phyloP scores from a whole-genome alignment of 2,888 invertebrate species.

The Drosophila neonasuta region DNA sequence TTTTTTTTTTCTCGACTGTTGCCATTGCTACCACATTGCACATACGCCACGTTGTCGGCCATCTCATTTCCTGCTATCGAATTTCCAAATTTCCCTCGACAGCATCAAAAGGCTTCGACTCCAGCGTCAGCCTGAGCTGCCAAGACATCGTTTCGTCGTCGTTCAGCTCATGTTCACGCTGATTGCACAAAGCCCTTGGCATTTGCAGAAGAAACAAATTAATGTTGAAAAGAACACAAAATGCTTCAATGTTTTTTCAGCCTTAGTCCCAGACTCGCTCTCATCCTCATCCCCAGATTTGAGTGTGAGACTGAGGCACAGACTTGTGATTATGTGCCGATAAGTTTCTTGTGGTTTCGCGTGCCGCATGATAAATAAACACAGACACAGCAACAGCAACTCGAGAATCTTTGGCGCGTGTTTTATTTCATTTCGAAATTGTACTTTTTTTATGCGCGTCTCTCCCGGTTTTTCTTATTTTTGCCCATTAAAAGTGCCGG shows the following conservation, averaged over 20 bases:
- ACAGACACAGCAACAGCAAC: constrained; percentile 7
- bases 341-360: constrained; percentile 62
- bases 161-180: constrained; percentile 54
- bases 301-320: background rate
- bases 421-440: constrained; percentile 26
- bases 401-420: constrained; percentile 23
- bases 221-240: constrained; percentile 48
- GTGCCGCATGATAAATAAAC: constrained; percentile 50
- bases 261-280: constrained; percentile 4
- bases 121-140: background rate
- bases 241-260: constrained; percentile 48
- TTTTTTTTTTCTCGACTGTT: constrained; percentile 31
- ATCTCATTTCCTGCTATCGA: constrained; percentile 68
- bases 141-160: constrained; percentile 15
- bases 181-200: constrained; percentile 72
- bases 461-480: constrained; percentile 11
- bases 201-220: constrained; percentile 68
- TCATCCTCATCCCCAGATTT: background rate
- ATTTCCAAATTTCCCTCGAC: constrained; percentile 57
- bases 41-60: constrained; percentile 62
- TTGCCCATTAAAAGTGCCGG: constrained; percentile 57
- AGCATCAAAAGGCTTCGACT: constrained; percentile 43
- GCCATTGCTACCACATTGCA: constrained; percentile 41
- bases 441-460: constrained; percentile 12
- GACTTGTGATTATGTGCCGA: constrained; percentile 62